phyloP scores from a whole-genome alignment of 2,797 vertebrate species.

The Ctenosaura bakeri region DNA sequence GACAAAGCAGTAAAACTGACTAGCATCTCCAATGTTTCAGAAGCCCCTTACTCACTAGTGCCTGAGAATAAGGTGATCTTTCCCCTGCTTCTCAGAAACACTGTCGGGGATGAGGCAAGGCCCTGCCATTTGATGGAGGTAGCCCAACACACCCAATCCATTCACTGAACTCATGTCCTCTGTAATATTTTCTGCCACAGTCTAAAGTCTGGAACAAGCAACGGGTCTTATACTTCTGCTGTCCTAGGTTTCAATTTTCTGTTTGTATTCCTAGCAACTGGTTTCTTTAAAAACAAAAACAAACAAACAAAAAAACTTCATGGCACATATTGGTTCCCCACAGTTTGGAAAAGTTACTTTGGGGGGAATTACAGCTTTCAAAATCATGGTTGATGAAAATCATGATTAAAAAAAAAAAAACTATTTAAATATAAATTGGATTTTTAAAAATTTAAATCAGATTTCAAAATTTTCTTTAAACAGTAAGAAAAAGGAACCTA shows the following conservation, averaged over 20 bases:
- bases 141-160: neutral
- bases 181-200: neutral
- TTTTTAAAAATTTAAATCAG: too few species aligned
- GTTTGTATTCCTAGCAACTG: neutral
- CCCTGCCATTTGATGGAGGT: neutral
- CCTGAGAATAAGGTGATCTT: neutral
- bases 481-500: too few species aligned
- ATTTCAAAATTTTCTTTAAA: too few species aligned
- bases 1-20: neutral
- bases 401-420: too few species aligned
- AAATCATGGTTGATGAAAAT: neutral
- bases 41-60: neutral
- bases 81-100: neutral
- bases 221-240: neutral
- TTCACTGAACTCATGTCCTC: neutral
- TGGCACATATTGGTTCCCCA: neutral
- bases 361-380: neutral
- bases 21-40: neutral
- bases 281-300: too few species aligned
- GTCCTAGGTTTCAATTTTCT: neutral
- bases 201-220: neutral
- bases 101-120: neutral
- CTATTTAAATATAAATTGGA: too few species aligned
- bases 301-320: too few species aligned
- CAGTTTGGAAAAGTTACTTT: too few species aligned